Evolutionary conservation across 2,113 vertebrate genomes (phyloP), one percentile per base, ranked within the genome.

Genomic region (Phainopepla nitens): DNA sequence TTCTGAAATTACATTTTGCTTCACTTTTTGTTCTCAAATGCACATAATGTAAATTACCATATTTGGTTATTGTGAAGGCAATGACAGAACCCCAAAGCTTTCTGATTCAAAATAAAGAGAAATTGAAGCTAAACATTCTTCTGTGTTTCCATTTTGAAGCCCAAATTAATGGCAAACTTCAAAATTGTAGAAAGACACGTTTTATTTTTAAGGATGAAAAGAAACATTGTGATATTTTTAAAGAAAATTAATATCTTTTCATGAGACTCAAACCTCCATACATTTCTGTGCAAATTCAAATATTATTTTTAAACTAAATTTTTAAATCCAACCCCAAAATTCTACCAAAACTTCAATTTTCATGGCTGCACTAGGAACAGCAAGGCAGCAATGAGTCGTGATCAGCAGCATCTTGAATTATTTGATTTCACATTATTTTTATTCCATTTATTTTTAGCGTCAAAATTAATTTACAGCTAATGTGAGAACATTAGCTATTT

Each of bases 401-500:
- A 51, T 60, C 82, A 78, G 36, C 35, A 81, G 39, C 42, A 56
- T 81, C 56, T 70, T 64, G 39, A 76, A 64, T 91, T 86, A 41
- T 8, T 78, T 4, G 24, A 62, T 94, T 83, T 62, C 64, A 60
- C 23, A 18, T 87, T 89, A 21, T 75, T 94, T 93, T 88, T 86
- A 35, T 94, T 68, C 64, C 15, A 7, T 16, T 66, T 94, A 56
- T 94, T 92, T 96, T 93, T 89, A 94, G 69, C 8, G 3, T 71
- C 69, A 71, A 78, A 73, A 89, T 89, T 93, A 0, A 13, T 71
- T 95, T 95, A 49, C 31, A n/a, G 65, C 76, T 92, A 90, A 89
- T 4, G 15, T 92, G 92, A 95, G 80, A 95, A 89, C 69, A 87
- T 76, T 90, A 89, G 76, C 82, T 88, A 51, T 86, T 95, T 88